Evolutionary conservation across 2,888 invertebrate species (phyloP), one percentile per base, ranked within the genome.

Genomic region (Chelonus formosanus): DNA sequence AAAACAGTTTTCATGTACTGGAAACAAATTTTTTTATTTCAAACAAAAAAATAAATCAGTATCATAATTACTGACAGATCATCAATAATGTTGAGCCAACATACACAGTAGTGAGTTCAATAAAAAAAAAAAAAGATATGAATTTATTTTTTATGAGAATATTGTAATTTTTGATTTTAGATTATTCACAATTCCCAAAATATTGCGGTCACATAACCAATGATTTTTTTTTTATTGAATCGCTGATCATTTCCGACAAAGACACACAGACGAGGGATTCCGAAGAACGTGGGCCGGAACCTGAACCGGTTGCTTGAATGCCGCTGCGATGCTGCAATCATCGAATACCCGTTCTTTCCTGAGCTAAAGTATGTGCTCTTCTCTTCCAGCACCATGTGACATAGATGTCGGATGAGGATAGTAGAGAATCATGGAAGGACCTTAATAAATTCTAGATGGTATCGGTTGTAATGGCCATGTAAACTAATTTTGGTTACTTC

Each of bases 391-490:
- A 53, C 50, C 48, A 45, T 58, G 62, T 67, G 66, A 67, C 66
- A 67, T 58, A 62, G 57, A 61, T 55, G 43, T 58, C 36, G 55
- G 45, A 43, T 43, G 45, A 54, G 62, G 62, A 62, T 57, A 52
- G 66, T 48, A 35, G 62, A 62, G 57, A 61, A 34, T 54, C 54
- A 43, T 47, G 45, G 58, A 10, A 50, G 61, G 55, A 55, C 61
- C 59, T 60, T 61, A 55, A 65, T 61, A 65, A 65, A 62, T 67
- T 53, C 57, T 50, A 62, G 66, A 67, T 67, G 62, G 43, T 67
- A 67, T 67, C 66, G 44, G 40, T 59, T 50, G 63, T 67, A 62
- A 67, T 67, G 57, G 66, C 62, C 66, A 62, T 67, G 66, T 67
- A 50, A 67, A 67, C 66, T 67, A 67, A 67, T 67, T 67, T 67